Base-by-base conservation (phyloP, 1,140 invertebrate species). In the Drosophila virilis region DNA sequence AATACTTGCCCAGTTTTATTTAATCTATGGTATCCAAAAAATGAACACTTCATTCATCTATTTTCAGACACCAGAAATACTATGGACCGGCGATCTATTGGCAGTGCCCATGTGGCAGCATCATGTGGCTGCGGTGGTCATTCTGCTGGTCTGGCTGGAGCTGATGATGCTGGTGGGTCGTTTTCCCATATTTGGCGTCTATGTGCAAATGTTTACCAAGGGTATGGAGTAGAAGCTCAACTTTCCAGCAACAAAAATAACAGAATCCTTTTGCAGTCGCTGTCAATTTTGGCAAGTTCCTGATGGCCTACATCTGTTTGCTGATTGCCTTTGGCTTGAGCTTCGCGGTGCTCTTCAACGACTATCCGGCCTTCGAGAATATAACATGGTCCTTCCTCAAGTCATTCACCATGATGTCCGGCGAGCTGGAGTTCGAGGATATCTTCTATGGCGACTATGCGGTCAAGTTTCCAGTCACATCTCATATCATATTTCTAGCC, bases 341-440 rank as follows among this genome's bases (percentile, higher is more conserved):
- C 28, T 97, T 97, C 80, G 95, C 95, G 13, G 96, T 97, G 10
- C 92, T 97, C 7, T 97, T 97, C 83, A 95, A 95, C 15, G 95
- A 96, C 70, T 96, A 96, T 78, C 94, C 94, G 5, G 94, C 96
- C 0, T 97, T 97, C 83, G 92, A 92, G 42, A 93, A 95, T 74
- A 93, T 96, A 6, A 72, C 89, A 0, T 91, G 90, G 91, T 94
- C 94, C 0, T 80, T 97, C 0, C 90, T 97, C 0, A 97, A 97
- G 93, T 96, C 96, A 0, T 94, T 97, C 3, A 96, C 97, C 46
- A 97, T 98, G 97, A 97, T 98, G 96, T 96, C 96, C 0, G 97
- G 97, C 0, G 96, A 97, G 85, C 91, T 97, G 33, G 96, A 97
- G 89, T 97, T 96, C 78, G 96, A 97, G 83, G 96, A 97, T 68